Evolutionary conservation across 1,140 invertebrate genomes (phyloP).

Genomic region (Elymnias hypermnestra): DNA sequence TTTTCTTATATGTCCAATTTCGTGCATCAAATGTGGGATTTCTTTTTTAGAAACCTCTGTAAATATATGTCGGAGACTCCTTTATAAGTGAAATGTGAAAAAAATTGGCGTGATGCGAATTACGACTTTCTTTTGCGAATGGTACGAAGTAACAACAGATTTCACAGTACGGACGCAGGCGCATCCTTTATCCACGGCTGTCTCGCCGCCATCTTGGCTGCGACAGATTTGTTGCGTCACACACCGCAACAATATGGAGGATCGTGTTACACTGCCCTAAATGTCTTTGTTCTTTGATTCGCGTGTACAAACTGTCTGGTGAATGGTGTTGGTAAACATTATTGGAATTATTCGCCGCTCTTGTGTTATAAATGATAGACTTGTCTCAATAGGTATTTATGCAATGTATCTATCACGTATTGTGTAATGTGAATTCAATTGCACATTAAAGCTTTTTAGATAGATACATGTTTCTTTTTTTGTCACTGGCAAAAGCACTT

Average conservation of each 20-base stretch:
- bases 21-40: too few relatives aligned
- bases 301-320: slow-evolving; percentile 35
- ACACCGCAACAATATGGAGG: slow-evolving; percentile 46
- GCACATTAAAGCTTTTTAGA: too few relatives aligned
- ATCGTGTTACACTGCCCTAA: slow-evolving; percentile 68
- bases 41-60: too few relatives aligned
- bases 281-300: slow-evolving; percentile 60
- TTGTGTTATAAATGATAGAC: slow-evolving; percentile 33
- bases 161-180: slow-evolving; percentile 49
- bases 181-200: slow-evolving; percentile 66
- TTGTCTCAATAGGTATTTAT: slow-evolving; percentile 26
- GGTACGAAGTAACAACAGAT: slow-evolving; percentile 46
- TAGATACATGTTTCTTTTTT: too few relatives aligned
- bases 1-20: too few relatives aligned
- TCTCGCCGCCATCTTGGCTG: slow-evolving; percentile 54
- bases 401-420: slow-evolving; percentile 17
- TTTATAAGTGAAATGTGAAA: too few relatives aligned
- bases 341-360: slow-evolving; percentile 33
- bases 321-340: slow-evolving; percentile 41
- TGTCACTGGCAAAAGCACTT: too few relatives aligned
- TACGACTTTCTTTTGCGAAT: too few relatives aligned
- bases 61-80: too few relatives aligned
- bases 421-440: slow-evolving; percentile 9
- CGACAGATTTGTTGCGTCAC: slow-evolving; percentile 63
- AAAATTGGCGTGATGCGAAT: too few relatives aligned